A percentile compares a stretch with the other conserved stretches of the same genome.
These are phyloP conservation scores for Cremastinae sp. DNA, from an alignment of 2,888 invertebrate genomes.

Conservation along the genomic window DNA sequence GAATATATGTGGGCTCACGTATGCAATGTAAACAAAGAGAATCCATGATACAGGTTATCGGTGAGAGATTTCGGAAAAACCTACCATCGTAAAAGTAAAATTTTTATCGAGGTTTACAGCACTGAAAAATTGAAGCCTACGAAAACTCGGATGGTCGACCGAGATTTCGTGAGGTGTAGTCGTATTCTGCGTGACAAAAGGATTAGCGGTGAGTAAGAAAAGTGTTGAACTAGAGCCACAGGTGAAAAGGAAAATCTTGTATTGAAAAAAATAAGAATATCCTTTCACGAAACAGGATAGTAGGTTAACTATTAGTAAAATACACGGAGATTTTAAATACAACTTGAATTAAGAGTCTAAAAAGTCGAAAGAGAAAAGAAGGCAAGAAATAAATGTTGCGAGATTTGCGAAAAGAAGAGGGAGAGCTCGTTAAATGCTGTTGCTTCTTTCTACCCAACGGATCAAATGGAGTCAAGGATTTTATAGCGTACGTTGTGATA, in stretches of 20 bases:
- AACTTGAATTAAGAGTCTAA: constrained; percentile 22
- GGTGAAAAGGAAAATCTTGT: constrained; percentile 40
- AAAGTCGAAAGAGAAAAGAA: constrained; percentile 7
- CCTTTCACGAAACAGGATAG: constrained; percentile 1
- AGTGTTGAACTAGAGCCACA: constrained; percentile 42
- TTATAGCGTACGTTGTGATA: not conserved
- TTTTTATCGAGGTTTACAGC: constrained; percentile 26
- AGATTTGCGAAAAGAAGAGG: constrained; percentile 20
- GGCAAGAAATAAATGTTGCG: not conserved
- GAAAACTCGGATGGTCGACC: constrained; percentile 16
- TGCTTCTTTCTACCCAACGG: not conserved
- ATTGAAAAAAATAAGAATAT: constrained; percentile 11
- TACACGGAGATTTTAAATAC: constrained; percentile 3
- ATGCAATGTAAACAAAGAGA: constrained; percentile 9
- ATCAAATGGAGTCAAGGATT: constrained; percentile 1
- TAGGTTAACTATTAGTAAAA: constrained; percentile 4
- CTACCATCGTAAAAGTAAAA: constrained; percentile 15
- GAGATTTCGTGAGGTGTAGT: not conserved
- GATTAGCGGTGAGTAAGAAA: constrained; percentile 33
- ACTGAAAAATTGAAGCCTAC: constrained; percentile 22
- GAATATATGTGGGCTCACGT: constrained; percentile 12
- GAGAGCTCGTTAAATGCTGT: not conserved
- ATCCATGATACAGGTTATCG: constrained; percentile 2
- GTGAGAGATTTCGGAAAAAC: not conserved
- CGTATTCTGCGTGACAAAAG: constrained; percentile 4